Evolutionary conservation across 2,113 vertebrate genomes (phyloP).

Genomic region (Alosa alosa): DNA sequence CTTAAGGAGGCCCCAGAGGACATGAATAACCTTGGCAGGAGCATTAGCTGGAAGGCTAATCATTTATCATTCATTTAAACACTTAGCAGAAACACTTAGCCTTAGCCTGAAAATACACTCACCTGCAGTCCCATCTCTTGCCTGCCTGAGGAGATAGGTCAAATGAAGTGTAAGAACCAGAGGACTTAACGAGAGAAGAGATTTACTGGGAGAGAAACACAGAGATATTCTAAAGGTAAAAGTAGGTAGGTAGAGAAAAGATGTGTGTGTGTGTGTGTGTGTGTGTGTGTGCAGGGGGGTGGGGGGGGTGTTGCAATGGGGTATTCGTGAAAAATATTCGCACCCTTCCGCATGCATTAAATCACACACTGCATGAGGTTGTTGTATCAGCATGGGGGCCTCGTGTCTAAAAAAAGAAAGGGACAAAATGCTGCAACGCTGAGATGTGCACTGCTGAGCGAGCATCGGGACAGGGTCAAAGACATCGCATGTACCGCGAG

Average conservation of each 20-base stretch:
- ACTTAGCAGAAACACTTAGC: constrained; percentile 11
- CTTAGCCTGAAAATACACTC: not conserved
- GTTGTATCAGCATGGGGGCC: not conserved
- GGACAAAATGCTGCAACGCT: not conserved
- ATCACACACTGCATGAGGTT: not conserved
- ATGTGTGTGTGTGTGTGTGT: not conserved
- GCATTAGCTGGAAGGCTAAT: constrained; percentile 14
- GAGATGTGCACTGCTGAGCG: not conserved
- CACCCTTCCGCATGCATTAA: not conserved
- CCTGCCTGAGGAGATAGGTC: constrained; percentile 3
- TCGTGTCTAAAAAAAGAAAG: not conserved
- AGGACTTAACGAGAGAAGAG: not conserved
- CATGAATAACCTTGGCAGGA: constrained; percentile 6
- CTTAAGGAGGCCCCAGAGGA: not conserved
- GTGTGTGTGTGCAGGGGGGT: no score
- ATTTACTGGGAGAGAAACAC: not conserved
- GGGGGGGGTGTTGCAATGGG: not conserved
- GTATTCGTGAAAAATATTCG: not conserved
- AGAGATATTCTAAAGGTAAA: not conserved
- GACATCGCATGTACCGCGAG: not conserved
- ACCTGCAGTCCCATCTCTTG: not conserved
- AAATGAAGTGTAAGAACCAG: not conserved
- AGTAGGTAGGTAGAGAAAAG: not conserved
- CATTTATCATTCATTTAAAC: constrained; percentile 20
- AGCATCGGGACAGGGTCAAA: not conserved